Base-by-base conservation (phyloP, 2,888 invertebrate species). In the Polydesmus complanatus region DNA sequence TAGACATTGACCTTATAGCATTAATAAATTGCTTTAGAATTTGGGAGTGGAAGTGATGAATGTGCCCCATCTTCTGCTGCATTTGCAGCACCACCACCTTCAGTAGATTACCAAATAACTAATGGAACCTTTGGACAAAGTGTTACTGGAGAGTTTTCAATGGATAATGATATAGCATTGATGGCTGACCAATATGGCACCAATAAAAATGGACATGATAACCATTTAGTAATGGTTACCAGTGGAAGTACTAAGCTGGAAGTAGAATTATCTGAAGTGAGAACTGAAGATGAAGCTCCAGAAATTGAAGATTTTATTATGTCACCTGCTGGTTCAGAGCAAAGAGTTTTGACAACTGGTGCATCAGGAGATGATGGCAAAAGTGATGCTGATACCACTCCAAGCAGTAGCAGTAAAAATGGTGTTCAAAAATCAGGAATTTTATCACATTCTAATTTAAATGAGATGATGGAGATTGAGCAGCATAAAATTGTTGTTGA, bases 271-370 rank as follows among this genome's bases (percentile, higher is more conserved):
- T 61, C 67, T 21, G 73, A 73, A 64, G 72, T 71, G 51, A 70
- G 71, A 63, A 70, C 72, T 26, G 73, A 73, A 66, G 74, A 73
- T 67, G 72, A 72, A 61, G 69, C 70, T 54, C 70, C 73, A 58
- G 72, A 73, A 61, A 69, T 74, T 55, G 70, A 72, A 61, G 68
- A 71, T 63, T 70, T 69, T 56, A 65, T 66, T 14, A 64, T 67
- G 22, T 64, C 67, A 19, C 65, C 68, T 5, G 67, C 67, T 11
- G 37, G 37, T 37, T 65, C 68, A 53, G 68, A 64, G 37, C 56
- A 52, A n/a, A 37, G 37, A 37, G 37, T 5, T 5, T 8, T 37
- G 14, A 37, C 37, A 8, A 37, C 37, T 37, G 37, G 37, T 8
- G 37, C 53, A n/a, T 23, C 53, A 3, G 53, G 53, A 21, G 53